These are phyloP conservation scores for Goniozus legneri DNA, from an alignment of 1,140 invertebrate genomes.

Conservation along the genomic window DNA sequence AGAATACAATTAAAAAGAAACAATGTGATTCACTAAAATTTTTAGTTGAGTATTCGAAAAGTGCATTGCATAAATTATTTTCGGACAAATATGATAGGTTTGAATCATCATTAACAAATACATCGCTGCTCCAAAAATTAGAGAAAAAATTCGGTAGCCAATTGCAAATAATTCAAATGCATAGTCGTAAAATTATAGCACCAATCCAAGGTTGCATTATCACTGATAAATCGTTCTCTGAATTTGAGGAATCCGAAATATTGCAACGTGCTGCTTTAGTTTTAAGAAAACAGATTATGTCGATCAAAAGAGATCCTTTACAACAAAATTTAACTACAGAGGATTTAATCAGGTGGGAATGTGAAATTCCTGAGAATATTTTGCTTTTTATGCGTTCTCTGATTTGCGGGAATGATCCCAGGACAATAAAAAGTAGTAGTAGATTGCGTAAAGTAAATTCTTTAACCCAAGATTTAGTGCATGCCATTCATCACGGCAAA, in stretches of 20 bases:
- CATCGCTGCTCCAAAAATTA: too few relatives aligned
- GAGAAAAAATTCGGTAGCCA: too few relatives aligned
- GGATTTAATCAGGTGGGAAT: neutral
- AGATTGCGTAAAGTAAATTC: neutral
- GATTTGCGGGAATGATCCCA: neutral
- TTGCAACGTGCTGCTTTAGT: neutral
- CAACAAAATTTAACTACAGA: neutral
- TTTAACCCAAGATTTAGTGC: conserved; percentile 20
- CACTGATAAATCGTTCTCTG: neutral
- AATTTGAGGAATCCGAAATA: neutral
- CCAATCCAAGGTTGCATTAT: neutral
- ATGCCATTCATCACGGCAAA: conserved; percentile 20
- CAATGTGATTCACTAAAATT: too few relatives aligned
- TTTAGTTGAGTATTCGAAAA: too few relatives aligned
- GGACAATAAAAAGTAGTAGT: neutral
- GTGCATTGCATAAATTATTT: too few relatives aligned
- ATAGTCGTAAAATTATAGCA: neutral
- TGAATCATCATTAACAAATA: too few relatives aligned
- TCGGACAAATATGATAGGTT: too few relatives aligned
- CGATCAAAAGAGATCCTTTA: neutral
- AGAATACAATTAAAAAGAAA: too few relatives aligned
- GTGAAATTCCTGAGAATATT: neutral
- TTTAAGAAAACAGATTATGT: neutral
- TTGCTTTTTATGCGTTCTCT: neutral
- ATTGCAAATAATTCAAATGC: neutral